These are phyloP conservation scores for Hydrotaea diabolus DNA, from an alignment of 2,888 invertebrate genomes.

Conservation along the genomic window DNA sequence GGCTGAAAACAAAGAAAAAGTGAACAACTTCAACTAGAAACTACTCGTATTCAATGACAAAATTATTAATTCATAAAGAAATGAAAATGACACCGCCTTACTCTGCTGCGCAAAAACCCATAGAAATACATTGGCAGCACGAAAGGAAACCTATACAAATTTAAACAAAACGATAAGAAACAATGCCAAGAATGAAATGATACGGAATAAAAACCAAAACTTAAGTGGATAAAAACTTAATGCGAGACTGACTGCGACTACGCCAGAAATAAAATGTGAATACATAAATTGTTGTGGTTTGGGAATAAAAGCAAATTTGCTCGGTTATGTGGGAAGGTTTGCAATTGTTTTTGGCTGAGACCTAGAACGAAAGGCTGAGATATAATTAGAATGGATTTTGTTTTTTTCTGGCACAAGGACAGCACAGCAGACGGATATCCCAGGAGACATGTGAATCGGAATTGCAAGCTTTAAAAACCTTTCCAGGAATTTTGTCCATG, in stretches of 20 bases:
- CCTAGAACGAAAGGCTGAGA: too few relatives aligned
- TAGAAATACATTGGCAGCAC: not conserved
- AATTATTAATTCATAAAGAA: conserved; percentile 48
- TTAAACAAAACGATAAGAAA: conserved; percentile 30
- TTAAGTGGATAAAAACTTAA: not conserved
- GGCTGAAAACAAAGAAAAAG: not conserved
- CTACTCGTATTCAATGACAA: conserved; percentile 30
- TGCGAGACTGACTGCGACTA: not conserved
- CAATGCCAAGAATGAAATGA: not conserved
- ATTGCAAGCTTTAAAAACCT: too few relatives aligned
- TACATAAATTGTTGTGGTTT: not conserved
- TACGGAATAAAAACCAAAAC: not conserved
- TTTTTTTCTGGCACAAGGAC: too few relatives aligned
- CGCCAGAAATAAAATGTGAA: not conserved
- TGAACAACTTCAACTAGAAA: conserved; percentile 35
- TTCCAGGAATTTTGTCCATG: too few relatives aligned
- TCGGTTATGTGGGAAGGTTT: too few relatives aligned
- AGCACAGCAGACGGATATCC: too few relatives aligned
- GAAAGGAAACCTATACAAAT: conserved; percentile 1
- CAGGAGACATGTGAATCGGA: too few relatives aligned
- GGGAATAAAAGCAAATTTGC: too few relatives aligned
- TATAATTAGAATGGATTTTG: too few relatives aligned
- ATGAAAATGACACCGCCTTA: not conserved
- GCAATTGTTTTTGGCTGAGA: too few relatives aligned
- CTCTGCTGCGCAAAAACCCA: not conserved